phyloP scores from a whole-genome alignment of 2,888 invertebrate genomes.

The Escarpia spicata region DNA sequence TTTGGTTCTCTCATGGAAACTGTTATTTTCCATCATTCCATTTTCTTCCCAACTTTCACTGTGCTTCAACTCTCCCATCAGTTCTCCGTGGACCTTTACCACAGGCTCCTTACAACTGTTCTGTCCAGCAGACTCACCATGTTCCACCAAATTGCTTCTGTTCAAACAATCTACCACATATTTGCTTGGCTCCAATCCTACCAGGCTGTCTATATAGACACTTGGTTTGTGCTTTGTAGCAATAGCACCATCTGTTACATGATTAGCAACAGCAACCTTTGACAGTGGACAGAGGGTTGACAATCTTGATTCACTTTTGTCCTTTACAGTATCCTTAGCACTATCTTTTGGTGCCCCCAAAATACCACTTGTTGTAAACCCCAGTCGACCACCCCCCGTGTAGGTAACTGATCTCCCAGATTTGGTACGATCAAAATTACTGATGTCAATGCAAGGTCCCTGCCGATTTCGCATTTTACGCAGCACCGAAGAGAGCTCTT shows the following conservation, averaged over 20 bases:
- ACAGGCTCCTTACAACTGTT: not conserved
- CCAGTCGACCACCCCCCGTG: not conserved
- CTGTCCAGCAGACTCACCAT: not conserved
- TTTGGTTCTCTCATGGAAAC: not conserved
- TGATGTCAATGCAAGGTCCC: not conserved
- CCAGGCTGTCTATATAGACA: not conserved
- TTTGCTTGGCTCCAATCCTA: not conserved
- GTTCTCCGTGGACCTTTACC: not conserved
- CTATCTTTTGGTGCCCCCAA: not conserved
- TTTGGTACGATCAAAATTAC: not conserved
- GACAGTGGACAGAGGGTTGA: not conserved
- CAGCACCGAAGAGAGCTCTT: not conserved
- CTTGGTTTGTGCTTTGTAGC: not conserved
- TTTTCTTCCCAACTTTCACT: not conserved
- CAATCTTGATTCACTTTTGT: not conserved
- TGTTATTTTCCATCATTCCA: not conserved
- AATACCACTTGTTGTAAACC: not conserved
- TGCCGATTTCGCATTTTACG: conserved; percentile 3
- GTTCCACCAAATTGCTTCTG: not conserved
- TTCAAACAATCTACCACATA: not conserved
- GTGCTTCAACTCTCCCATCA: not conserved
- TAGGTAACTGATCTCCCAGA: not conserved
- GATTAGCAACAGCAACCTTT: not conserved
- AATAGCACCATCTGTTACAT: not conserved
- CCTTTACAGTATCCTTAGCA: not conserved